Conservation (phyloP, 2,888 invertebrate genomes). For the Gerris lacustris region DNA sequence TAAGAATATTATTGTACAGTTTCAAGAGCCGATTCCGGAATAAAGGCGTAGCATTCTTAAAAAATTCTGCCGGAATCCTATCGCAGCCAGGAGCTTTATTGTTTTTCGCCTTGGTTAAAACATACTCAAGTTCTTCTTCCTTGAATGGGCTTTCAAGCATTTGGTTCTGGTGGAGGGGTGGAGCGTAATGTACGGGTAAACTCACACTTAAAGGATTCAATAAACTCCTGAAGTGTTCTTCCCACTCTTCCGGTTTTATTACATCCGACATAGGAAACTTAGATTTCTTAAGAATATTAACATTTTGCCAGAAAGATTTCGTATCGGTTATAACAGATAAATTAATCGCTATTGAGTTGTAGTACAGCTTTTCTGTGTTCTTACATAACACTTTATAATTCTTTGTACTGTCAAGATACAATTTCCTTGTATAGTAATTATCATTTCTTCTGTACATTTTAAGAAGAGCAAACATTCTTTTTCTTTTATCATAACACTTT, state of each 20-base stretch:
- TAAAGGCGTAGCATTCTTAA: background rate
- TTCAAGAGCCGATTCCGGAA: constrained; percentile 5
- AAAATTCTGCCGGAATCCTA: background rate
- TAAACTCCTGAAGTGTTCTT: constrained; percentile 2
- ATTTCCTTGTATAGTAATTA: background rate
- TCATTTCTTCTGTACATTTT: constrained; percentile 9
- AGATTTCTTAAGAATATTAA: background rate
- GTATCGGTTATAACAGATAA: constrained; percentile 6
- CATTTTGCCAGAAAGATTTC: constrained; percentile 12
- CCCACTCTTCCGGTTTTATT: background rate
- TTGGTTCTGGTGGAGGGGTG: background rate
- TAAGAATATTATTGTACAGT: background rate
- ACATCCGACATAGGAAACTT: background rate
- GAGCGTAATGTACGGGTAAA: background rate
- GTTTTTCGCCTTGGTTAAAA: background rate
- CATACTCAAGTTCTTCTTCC: background rate
- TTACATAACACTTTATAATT: background rate
- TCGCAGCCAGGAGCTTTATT: background rate
- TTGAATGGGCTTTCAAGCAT: background rate
- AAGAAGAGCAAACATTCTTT: constrained; percentile 6
- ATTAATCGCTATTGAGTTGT: background rate
- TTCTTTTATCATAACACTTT: constrained; percentile 7
- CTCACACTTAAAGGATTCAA: constrained; percentile 6
- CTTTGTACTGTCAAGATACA: background rate
- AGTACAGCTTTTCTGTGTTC: background rate